Conservation (phyloP, 2,888 invertebrate species). For the Drosophila incognita region DNA sequence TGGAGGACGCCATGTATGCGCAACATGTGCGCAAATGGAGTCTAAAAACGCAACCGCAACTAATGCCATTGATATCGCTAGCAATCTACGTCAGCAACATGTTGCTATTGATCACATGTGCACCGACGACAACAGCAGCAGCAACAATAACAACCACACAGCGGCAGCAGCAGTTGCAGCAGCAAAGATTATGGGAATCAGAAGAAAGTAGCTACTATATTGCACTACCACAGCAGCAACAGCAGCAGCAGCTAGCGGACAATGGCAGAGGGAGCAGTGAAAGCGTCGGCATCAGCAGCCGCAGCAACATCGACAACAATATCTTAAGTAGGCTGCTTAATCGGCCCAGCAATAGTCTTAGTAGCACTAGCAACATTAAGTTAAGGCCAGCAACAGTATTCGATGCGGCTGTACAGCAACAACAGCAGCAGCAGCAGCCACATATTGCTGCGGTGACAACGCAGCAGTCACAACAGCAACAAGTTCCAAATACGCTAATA, state of each 20-base stretch:
- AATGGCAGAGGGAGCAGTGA: constrained; percentile 67
- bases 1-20: constrained; percentile 86
- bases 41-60: constrained; percentile 85
- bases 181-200: constrained; percentile 42
- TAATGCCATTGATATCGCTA: constrained; percentile 85
- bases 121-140: constrained; percentile 72
- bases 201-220: constrained; percentile 62
- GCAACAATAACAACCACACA: constrained; percentile 55
- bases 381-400: constrained; percentile 82
- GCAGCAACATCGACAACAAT: constrained; percentile 67
- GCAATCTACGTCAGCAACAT: constrained; percentile 83
- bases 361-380: constrained; percentile 71
- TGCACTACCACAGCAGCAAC: constrained; percentile 55
- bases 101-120: constrained; percentile 84
- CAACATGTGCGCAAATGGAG: constrained; percentile 86
- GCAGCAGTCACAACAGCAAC: constrained; percentile 77
- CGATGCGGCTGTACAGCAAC: constrained; percentile 59
- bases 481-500: constrained; percentile 84
- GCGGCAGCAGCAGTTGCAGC: constrained; percentile 36
- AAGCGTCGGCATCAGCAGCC: constrained; percentile 52
- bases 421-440: constrained; percentile 39
- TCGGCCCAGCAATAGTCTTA: constrained; percentile 69
- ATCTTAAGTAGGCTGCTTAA: constrained; percentile 79
- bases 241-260: constrained; percentile 39
- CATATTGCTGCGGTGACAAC: constrained; percentile 46